Conservation (phyloP, 2,888 invertebrate species). For the Mimas tiliae region DNA sequence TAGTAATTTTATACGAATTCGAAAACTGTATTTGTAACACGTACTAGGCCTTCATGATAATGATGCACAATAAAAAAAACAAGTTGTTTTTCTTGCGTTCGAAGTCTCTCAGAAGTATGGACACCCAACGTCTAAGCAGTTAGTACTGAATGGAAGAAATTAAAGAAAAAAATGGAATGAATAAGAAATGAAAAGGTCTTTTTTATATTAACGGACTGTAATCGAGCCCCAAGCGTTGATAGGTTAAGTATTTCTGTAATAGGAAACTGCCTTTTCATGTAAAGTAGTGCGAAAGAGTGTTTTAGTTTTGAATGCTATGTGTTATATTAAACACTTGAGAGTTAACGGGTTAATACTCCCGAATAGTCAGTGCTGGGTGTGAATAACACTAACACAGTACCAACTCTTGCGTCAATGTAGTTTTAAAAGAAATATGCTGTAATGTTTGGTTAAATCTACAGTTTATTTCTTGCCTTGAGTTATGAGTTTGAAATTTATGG, state of each 20-base stretch:
- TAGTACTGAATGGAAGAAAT: conserved; percentile 10
- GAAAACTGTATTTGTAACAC: too few species aligned
- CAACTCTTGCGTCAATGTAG: too few species aligned
- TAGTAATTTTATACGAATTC: too few species aligned
- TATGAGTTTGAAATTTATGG: too few species aligned
- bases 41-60: too few species aligned
- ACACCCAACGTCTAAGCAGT: neutral
- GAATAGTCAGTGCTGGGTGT: neutral
- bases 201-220: conserved; percentile 18
- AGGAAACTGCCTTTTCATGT: neutral
- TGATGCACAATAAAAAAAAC: too few species aligned
- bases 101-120: neutral
- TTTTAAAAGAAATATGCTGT: neutral
- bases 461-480: too few species aligned
- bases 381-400: neutral
- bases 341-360: neutral
- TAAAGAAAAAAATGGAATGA: conserved; percentile 13
- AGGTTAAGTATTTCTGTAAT: conserved; percentile 1
- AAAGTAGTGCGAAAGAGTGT: neutral
- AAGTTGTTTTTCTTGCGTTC: neutral
- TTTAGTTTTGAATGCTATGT: neutral
- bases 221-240: conserved; percentile 11
- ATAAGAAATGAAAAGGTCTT: conserved; percentile 7
- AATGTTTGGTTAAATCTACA: neutral
- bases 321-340: neutral